Evolutionary conservation across 2,888 invertebrate genomes (phyloP), one percentile per base, ranked within the genome.

Genomic region (Sialis fuliginosa): DNA sequence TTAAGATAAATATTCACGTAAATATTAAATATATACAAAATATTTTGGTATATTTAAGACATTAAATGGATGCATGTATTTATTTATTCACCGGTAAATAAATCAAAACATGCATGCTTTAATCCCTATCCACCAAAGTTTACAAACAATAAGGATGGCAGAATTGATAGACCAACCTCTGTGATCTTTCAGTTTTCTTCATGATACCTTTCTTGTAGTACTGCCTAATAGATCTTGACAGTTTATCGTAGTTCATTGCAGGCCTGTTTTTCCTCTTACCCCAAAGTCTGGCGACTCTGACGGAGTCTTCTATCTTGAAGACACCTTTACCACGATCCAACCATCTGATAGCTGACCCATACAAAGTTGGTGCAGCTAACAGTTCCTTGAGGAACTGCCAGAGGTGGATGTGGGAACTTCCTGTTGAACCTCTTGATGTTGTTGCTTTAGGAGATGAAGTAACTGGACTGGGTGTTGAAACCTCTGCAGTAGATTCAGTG

Each of bases 151-250:
- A 95, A 12, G 92, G 91, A 64, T 89, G 87, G 65, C 95, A 96
- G 70, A 98, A 98, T 69, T 97, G 97, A 69, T 98, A 98, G 52
- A 98, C 97, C 57, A 98, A 78, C 62, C 98, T 77, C 69, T 98
- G 97, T 55, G 95, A 93, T 53, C 96, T 75, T 63, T 95, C 95
- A 1, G 97, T 97, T 67, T 98, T 98, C 76, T 95, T 95, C 90
- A 96, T 93, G 65, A 97, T 96, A 48, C 95, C 95, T 68, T 97
- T 98, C 69, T 97, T 96, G 76, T 98, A 98, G 70, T 96, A 96
- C 65, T 98, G 97, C 45, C 98, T 72, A 61, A 98, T 93, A 55
- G 95, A 96, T 48, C 98, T 78, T 53, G 93, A 95, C 44, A 98
- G 71, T 65, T 98, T 98, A 72, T 98, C 98, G 70, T 98, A 98